phyloP scores from a whole-genome alignment of 2,797 vertebrate genomes.

The Rhodeus uyekii region DNA sequence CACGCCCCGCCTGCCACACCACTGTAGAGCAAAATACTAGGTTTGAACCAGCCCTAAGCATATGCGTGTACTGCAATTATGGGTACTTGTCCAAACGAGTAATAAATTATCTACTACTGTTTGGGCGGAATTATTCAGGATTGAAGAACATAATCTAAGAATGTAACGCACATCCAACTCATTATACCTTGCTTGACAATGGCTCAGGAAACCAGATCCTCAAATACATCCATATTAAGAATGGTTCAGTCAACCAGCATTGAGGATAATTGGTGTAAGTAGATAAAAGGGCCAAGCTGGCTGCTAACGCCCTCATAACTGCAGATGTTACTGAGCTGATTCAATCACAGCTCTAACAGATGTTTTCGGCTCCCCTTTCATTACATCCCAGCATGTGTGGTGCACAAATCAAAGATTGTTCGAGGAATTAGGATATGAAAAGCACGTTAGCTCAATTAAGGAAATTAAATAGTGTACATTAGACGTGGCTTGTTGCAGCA shows the following conservation, averaged over 20 bases:
- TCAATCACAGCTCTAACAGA: slow-evolving; percentile 78
- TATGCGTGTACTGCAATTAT: background rate
- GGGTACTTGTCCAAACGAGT: background rate
- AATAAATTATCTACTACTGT: background rate
- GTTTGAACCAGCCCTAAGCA: background rate
- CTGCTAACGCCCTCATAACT: slow-evolving; percentile 80
- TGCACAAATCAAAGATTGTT: slow-evolving; percentile 89
- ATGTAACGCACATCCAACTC: slow-evolving; percentile 55
- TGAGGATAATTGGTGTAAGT: slow-evolving; percentile 73
- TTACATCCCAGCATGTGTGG: slow-evolving; percentile 84
- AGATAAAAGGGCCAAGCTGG: slow-evolving; percentile 68
- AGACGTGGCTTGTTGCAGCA: slow-evolving; percentile 84
- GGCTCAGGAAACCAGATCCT: slow-evolving; percentile 54
- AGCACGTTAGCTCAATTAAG: slow-evolving; percentile 94
- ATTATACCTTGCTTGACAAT: slow-evolving; percentile 63
- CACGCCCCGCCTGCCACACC: no score
- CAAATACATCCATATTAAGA: slow-evolving; percentile 71
- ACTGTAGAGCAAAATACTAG: background rate
- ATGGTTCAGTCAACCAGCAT: slow-evolving; percentile 64
- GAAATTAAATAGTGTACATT: slow-evolving; percentile 97
- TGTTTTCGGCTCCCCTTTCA: slow-evolving; percentile 87
- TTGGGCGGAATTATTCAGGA: background rate
- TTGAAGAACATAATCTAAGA: slow-evolving; percentile 53
- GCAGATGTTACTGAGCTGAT: slow-evolving; percentile 85
- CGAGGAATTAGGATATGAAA: slow-evolving; percentile 94